Conservation (phyloP, 2,888 invertebrate genomes). For the Dysmachus trigonus region DNA sequence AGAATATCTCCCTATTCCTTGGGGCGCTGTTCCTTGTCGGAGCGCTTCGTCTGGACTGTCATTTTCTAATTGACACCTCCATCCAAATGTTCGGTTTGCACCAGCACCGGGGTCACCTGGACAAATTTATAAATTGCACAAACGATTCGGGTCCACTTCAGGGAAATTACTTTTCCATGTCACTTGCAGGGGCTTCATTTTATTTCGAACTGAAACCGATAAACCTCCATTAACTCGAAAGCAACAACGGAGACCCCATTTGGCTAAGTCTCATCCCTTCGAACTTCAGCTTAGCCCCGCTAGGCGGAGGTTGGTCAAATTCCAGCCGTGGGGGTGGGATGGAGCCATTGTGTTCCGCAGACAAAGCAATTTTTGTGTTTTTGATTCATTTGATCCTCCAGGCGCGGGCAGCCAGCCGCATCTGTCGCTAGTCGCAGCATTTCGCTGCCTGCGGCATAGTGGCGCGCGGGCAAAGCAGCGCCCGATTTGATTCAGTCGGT, state of each 20-base stretch:
- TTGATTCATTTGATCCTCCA: slow-evolving; percentile 17
- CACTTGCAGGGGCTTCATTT: slow-evolving; percentile 34
- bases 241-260: slow-evolving; percentile 6
- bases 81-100: neutral
- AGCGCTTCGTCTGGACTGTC: neutral
- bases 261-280: neutral
- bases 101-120: neutral
- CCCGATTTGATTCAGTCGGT: neutral
- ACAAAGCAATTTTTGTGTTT: slow-evolving; percentile 6
- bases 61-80: neutral
- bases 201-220: neutral
- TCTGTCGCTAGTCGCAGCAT: neutral
- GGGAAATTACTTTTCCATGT: slow-evolving; percentile 23
- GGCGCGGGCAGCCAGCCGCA: neutral
- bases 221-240: slow-evolving; percentile 8
- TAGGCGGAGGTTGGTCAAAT: neutral
- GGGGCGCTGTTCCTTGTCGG: neutral
- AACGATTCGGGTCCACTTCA: slow-evolving; percentile 23
- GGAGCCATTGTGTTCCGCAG: neutral
- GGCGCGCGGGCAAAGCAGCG: neutral
- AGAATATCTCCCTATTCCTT: neutral
- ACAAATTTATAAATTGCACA: slow-evolving; percentile 16
- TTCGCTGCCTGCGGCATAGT: neutral
- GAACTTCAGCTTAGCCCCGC: neutral
- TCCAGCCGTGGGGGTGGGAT: neutral